Evolutionary conservation across 2,113 vertebrate species (phyloP).

Genomic region (Megalops atlanticus): DNA sequence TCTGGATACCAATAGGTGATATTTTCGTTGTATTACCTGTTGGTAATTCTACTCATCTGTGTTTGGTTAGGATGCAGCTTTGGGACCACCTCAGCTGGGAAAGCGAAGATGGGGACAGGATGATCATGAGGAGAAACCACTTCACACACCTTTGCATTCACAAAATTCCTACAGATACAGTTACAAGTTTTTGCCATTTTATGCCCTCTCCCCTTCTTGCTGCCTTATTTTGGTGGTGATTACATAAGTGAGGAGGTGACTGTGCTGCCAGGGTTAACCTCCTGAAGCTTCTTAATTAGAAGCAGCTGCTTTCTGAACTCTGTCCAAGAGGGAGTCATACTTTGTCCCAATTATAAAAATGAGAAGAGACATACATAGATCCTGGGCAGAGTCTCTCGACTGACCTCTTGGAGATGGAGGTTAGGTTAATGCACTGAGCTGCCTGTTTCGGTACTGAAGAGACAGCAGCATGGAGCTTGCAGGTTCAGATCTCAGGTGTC

Average conservation of each 20-base stretch:
- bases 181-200: conserved; percentile 1
- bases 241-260: not conserved
- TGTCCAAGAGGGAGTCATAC: conserved; percentile 33
- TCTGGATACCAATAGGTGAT: not conserved
- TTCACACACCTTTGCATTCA: not conserved
- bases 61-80: not conserved
- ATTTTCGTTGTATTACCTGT: not conserved
- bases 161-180: not conserved
- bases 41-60: not conserved
- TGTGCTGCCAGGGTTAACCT: conserved; percentile 2
- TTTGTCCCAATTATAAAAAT: conserved; percentile 37
- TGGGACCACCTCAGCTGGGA: not conserved
- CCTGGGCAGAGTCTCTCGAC: conserved; percentile 23
- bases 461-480: not conserved
- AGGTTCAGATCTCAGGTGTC: not conserved
- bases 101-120: not conserved
- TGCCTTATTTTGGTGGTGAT: not conserved
- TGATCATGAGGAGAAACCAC: not conserved
- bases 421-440: not conserved
- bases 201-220: not conserved
- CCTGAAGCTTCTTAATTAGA: conserved; percentile 50
- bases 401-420: not conserved
- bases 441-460: not conserved
- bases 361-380: conserved; percentile 33
- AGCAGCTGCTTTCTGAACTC: conserved; percentile 54